phyloP scores from a whole-genome alignment of 2,113 vertebrate species.

The Oreochromis tanganicae region DNA sequence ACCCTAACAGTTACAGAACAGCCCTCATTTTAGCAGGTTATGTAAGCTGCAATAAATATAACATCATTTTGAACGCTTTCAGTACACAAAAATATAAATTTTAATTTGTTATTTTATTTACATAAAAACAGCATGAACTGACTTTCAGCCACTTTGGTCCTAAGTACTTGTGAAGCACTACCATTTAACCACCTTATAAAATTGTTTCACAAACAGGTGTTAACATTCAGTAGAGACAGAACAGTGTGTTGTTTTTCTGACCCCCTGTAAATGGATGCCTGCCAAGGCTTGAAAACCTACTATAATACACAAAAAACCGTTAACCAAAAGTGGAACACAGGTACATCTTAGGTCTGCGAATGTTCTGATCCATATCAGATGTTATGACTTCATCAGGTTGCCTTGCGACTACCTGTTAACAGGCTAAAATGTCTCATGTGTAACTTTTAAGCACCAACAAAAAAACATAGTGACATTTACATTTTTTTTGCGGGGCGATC shows the following conservation, averaged over 20 bases:
- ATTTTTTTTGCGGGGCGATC: too few species aligned
- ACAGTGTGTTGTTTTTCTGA: background rate
- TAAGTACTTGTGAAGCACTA: background rate
- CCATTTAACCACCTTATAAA: background rate
- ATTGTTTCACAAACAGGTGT: background rate
- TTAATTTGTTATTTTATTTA: background rate
- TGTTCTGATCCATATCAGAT: background rate
- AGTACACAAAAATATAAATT: background rate
- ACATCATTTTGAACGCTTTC: background rate
- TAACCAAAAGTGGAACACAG: background rate
- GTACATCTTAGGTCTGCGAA: background rate
- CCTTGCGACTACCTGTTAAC: background rate
- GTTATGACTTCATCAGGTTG: background rate
- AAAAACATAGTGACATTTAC: background rate
- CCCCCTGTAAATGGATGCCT: background rate
- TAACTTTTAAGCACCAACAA: background rate
- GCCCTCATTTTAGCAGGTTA: background rate
- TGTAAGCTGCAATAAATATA: background rate
- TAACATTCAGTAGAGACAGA: background rate
- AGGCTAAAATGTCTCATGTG: rapidly evolving
- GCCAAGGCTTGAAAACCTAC: background rate
- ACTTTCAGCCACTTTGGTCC: background rate
- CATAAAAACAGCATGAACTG: background rate
- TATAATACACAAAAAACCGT: background rate
- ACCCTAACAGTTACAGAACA: background rate